Evolutionary conservation across 2,113 vertebrate genomes (phyloP), one percentile per base, ranked within the genome.

Genomic region (Mormyrus iriodes): DNA sequence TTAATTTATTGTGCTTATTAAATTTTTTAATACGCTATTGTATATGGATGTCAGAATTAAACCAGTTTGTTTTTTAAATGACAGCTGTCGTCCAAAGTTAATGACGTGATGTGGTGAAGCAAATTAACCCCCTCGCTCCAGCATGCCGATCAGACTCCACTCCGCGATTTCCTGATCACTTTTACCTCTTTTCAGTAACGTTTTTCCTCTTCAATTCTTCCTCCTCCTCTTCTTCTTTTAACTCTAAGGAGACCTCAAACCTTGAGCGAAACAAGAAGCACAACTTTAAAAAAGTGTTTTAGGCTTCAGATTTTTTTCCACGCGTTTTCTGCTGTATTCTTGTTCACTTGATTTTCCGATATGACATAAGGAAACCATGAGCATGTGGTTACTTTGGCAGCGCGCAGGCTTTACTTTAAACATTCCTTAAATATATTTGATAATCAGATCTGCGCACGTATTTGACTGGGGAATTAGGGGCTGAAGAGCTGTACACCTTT

Each of bases 101-200:
- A 46, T 53, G 73, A 44, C 84, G 91, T 89, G 10, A 90, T 12
- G 46, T 2, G 21, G 17, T 52, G 58, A 51, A 58, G 84, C n/a
- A 39, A 42, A 35, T 89, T 93, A 93, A 90, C 90, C 92, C 90
- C 76, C 85, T 93, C 89, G 88, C 49, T 94, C 93, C 94, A 90
- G 85, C 39, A 44, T 58, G 7, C 82, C 92, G 91, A 90, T 61
- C 61, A 85, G 91, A 95, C 87, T 96, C 96, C 96, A 95, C 86
- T 96, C 95, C 96, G 93, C 93, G 93, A 92, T 94, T 96, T 96
- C 91, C 93, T 95, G 91, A 94, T 91, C 90, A 92, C 95, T 93
- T 90, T 87, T 88, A 92, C 90, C 91, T 92, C 88, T 91, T 88
- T 87, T 73, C 86, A 90, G 65, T 42, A 89, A 87, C 85, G 89